These are phyloP conservation scores for Acleris holmiana DNA, from an alignment of 2,888 invertebrate genomes.

Conservation along the genomic window DNA sequence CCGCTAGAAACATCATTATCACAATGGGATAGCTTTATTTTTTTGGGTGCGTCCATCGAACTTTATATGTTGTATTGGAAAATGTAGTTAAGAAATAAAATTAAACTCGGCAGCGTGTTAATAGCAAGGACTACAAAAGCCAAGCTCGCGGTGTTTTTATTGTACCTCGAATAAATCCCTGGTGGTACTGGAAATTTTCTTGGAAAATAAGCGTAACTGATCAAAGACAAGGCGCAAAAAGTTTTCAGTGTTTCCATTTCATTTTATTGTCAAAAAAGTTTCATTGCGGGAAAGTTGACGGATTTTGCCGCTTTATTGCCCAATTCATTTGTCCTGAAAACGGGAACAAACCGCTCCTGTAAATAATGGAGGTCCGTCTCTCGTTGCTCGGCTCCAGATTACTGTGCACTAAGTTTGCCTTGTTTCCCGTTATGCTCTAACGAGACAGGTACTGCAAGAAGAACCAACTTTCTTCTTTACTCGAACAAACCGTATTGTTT, in stretches of 20 bases:
- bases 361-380: slow-evolving; percentile 64
- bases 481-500: slow-evolving; percentile 33
- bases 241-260: slow-evolving; percentile 59
- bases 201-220: slow-evolving; percentile 56
- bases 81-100: not conserved
- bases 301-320: slow-evolving; percentile 67
- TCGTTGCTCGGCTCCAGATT: slow-evolving; percentile 62
- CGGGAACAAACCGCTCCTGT: slow-evolving; percentile 60
- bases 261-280: slow-evolving; percentile 71
- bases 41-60: not conserved
- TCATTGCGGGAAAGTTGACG: slow-evolving; percentile 68
- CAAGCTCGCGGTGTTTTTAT: slow-evolving; percentile 38
- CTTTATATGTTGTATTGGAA: not conserved
- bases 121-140: slow-evolving; percentile 15
- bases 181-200: slow-evolving; percentile 51
- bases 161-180: slow-evolving; percentile 45
- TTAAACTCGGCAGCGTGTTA: slow-evolving; percentile 4
- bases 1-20: not conserved
- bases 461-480: slow-evolving; percentile 58
- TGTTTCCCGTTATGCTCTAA: slow-evolving; percentile 59
- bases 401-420: slow-evolving; percentile 71
- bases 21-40: not conserved
- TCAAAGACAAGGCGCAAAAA: slow-evolving; percentile 65
- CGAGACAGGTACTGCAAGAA: slow-evolving; percentile 50
- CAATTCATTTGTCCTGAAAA: slow-evolving; percentile 69